Percentiles rank a stretch among this genome's conserved stretches.
Conservation (phyloP, 2,797 vertebrate genomes). For the Pachyuromys duprasi region DNA sequence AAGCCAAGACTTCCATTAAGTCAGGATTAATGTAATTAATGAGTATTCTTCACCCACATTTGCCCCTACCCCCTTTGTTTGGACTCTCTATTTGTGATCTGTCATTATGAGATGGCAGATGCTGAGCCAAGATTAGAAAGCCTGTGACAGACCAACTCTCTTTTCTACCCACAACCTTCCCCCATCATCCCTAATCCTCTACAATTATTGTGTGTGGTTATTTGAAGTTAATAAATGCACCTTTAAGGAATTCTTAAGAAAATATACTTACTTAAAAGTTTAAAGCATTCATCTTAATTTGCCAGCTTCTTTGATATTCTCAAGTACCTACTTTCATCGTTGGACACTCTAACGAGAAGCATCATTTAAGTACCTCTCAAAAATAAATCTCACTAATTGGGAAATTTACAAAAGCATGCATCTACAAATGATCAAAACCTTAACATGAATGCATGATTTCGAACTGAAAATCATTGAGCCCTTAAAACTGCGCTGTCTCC, state of each 20-base stretch:
- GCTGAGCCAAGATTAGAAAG: slow-evolving; percentile 77
- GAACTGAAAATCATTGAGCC: slow-evolving; percentile 42
- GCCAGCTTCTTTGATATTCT: slow-evolving; percentile 58
- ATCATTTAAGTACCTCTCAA: slow-evolving; percentile 72
- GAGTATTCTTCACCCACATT: slow-evolving; percentile 53
- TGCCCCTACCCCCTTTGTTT: slow-evolving; percentile 4
- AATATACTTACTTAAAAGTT: slow-evolving; percentile 76
- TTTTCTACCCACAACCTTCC: slow-evolving; percentile 2
- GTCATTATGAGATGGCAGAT: slow-evolving; percentile 74
- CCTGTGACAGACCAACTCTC: neutral
- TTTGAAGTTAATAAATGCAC: slow-evolving; percentile 76
- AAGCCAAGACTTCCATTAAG: slow-evolving; percentile 80
- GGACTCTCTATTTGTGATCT: slow-evolving; percentile 39
- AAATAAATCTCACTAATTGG: slow-evolving; percentile 78
- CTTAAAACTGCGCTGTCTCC: neutral
- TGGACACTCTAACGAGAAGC: slow-evolving; percentile 75
- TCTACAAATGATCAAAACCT: slow-evolving; percentile 67
- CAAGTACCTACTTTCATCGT: slow-evolving; percentile 38
- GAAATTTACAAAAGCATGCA: slow-evolving; percentile 69
- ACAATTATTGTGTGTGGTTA: slow-evolving; percentile 35
- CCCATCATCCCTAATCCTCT: neutral
- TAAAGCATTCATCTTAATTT: slow-evolving; percentile 77
- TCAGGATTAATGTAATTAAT: slow-evolving; percentile 73
- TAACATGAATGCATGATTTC: slow-evolving; percentile 65
- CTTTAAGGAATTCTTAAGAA: slow-evolving; percentile 70